These are phyloP conservation scores for Drosophila fungiperda DNA, from an alignment of 2,888 invertebrate species.

Conservation along the genomic window DNA sequence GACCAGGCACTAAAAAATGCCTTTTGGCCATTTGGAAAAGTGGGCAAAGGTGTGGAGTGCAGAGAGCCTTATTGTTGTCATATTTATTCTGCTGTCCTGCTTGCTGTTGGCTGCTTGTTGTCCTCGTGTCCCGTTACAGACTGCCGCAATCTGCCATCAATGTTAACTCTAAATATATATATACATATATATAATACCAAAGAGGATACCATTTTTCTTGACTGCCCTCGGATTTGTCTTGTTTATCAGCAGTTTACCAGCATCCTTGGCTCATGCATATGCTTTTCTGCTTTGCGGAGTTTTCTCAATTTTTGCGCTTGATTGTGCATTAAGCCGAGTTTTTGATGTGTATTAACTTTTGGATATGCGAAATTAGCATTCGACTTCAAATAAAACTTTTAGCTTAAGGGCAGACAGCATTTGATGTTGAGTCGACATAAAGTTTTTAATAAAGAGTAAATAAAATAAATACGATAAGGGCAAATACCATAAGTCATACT, in stretches of 20 bases:
- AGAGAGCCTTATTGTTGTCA: slow-evolving; percentile 58
- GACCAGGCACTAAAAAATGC: slow-evolving; percentile 46
- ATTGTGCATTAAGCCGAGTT: slow-evolving; percentile 48
- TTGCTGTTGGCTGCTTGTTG: slow-evolving; percentile 16
- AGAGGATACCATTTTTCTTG: slow-evolving; percentile 24
- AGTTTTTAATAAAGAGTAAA: slow-evolving; percentile 64
- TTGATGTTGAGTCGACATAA: neutral
- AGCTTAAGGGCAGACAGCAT: neutral
- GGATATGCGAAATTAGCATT: slow-evolving; percentile 27
- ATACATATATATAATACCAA: slow-evolving; percentile 25
- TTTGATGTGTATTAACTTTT: slow-evolving; percentile 41
- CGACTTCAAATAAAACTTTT: slow-evolving; percentile 30
- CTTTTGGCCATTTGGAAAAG: slow-evolving; percentile 40
- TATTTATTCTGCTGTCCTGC: slow-evolving; percentile 52
- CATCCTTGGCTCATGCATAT: slow-evolving; percentile 46
- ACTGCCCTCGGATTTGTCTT: slow-evolving; percentile 32
- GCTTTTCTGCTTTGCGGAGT: slow-evolving; percentile 31
- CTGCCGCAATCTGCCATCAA: slow-evolving; percentile 60
- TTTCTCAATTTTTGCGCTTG: slow-evolving; percentile 45
- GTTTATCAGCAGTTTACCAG: slow-evolving; percentile 56
- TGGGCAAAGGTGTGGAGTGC: slow-evolving; percentile 25
- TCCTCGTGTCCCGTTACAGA: slow-evolving; percentile 33
- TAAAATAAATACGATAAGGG: slow-evolving; percentile 69
- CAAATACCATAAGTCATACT: neutral
- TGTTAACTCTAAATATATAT: slow-evolving; percentile 45